Conservation (phyloP, 2,797 vertebrate species). For the Hydrophis major region DNA sequence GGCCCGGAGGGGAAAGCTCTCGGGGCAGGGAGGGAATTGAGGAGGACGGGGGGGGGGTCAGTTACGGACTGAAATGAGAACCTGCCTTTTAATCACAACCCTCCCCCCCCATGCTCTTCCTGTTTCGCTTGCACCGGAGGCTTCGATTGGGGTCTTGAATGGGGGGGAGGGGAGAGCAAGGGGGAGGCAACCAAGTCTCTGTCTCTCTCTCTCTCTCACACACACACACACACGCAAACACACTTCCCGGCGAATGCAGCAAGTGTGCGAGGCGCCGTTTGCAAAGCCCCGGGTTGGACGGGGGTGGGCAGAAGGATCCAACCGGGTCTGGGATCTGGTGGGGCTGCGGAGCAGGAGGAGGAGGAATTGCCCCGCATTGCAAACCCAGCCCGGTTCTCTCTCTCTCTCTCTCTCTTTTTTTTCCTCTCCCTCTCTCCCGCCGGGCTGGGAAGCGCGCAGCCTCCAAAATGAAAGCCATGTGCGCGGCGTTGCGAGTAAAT, state of each 20-base stretch:
- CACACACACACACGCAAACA: no score
- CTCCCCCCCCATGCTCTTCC: no score
- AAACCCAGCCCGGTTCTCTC: background rate
- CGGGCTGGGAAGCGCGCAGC: background rate
- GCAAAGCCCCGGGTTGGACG: background rate
- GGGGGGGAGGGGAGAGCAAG: no score
- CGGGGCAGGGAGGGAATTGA: background rate
- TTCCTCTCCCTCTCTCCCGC: rapidly evolving
- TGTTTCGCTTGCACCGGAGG: no score
- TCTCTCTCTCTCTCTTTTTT: no score
- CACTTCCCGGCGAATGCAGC: constrained; percentile 18
- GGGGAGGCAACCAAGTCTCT: no score
- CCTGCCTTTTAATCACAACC: background rate
- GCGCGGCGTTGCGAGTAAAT: background rate
- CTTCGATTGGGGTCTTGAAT: background rate
- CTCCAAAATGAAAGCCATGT: background rate
- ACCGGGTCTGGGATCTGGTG: no score
- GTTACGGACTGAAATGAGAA: background rate
- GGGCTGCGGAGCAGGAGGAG: rapidly evolving
- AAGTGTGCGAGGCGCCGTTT: background rate
- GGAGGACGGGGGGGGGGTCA: no score
- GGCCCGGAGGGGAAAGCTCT: background rate
- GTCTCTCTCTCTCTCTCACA: no score
- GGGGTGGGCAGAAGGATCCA: no score
- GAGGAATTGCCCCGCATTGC: background rate